These are phyloP conservation scores for Brachionus sp. DNA, from an alignment of 1,140 invertebrate genomes.

Conservation along the genomic window DNA sequence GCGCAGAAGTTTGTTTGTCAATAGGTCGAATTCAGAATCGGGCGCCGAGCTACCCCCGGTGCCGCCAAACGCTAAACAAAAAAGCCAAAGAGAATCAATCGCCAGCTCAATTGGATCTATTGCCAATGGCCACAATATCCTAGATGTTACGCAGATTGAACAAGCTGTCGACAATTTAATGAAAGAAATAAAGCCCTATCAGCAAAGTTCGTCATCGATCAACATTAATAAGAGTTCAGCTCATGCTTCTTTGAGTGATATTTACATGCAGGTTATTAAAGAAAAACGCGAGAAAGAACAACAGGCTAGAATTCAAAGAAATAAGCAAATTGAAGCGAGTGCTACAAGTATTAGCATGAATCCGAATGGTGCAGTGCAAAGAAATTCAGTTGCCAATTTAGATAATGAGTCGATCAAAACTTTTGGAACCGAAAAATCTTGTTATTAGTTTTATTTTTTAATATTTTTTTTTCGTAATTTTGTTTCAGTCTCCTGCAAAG, in stretches of 20 bases:
- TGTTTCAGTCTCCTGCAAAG: not conserved
- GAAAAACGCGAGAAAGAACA: not conserved
- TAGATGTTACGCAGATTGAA: not conserved
- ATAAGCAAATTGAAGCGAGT: not conserved
- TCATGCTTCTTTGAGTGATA: not conserved
- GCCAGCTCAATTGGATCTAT: not conserved
- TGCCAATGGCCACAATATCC: not conserved
- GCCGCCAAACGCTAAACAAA: not conserved
- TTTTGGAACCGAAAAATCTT: not conserved
- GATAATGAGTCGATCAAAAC: not conserved
- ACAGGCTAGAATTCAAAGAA: not conserved
- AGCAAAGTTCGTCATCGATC: not conserved
- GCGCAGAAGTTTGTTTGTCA: not conserved
- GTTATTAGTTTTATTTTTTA: not conserved
- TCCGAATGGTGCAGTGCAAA: not conserved
- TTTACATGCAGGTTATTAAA: not conserved
- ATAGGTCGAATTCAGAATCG: not conserved
- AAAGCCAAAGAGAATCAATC: not conserved
- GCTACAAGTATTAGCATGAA: not conserved
- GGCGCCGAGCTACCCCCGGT: not conserved
- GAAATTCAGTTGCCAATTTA: not conserved
- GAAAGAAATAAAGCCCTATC: not conserved
- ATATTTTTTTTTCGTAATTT: not conserved
- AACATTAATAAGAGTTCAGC: not conserved
- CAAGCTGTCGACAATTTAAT: not conserved